Evolutionary conservation across 2,888 invertebrate genomes (phyloP), one percentile per base, ranked within the genome.

Genomic region (Erpobdella octoculata): DNA sequence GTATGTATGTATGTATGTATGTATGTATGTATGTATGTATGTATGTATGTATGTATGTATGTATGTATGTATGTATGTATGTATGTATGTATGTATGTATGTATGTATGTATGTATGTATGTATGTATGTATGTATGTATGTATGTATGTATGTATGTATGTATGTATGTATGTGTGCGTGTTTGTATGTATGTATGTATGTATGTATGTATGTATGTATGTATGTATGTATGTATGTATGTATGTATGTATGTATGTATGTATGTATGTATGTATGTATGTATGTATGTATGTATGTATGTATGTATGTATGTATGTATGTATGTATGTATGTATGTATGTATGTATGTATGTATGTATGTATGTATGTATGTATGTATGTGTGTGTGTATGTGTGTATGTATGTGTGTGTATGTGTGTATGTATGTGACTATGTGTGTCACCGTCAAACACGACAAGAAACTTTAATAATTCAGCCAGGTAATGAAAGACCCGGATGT

Each of bases 341-440:
- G n/a, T 72, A 73, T 74, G 66, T 71, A 71, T 74, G 33, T 73
- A 41, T 70, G 25, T 70, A 70, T 74, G 67, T 37, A 0, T 71
- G 3, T 69, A 35, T 68, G n/a, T 68, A 36, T 71, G 1, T 53
- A 25, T 53, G 5, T 25, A 9, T 68, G n/a, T 68, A 28, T 53
- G n/a, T 69, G 21, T 53, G 21, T 67, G 48, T 69, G n/a, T 70
- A 37, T 64, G 62, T 65, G 58, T 70, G 48, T 64, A 71, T 70
- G 64, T 74, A 70, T 73, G 46, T 41, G 46, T 41, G 46, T 41
- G 46, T 41, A 12, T 41, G 46, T 41, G n/a, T 41, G 46, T 41
- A 41, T 41, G 46, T 41, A 41, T 41, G 46, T n/a, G n/a, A n/a
- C n/a, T n/a, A n/a, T n/a, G n/a, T n/a, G n/a, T n/a, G n/a, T n/a